Percentiles rank a stretch among this genome's conserved stretches.
These are phyloP conservation scores for Oxytorus armatus DNA, from an alignment of 2,888 invertebrate species.

Conservation along the genomic window DNA sequence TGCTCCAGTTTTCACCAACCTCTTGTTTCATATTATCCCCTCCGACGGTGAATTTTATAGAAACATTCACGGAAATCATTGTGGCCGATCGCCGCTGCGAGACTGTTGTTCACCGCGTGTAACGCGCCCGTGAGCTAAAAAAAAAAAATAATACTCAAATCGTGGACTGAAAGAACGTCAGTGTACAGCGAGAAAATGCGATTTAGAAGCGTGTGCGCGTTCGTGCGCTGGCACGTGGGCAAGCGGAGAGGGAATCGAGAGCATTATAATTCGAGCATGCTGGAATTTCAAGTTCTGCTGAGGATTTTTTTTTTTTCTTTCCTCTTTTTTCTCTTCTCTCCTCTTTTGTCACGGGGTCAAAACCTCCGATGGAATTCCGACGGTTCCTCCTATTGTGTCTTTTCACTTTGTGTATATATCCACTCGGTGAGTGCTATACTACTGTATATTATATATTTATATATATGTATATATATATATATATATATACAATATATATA, in stretches of 20 bases:
- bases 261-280: constrained; percentile 56
- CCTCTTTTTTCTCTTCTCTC: constrained; percentile 4
- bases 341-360: constrained; percentile 62
- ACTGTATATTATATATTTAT: too few relatives aligned
- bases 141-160: neutral
- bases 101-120: constrained; percentile 39
- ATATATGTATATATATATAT: constrained; percentile 6
- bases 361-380: constrained; percentile 61
- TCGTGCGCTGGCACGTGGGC: constrained; percentile 5
- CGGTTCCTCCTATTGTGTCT: constrained; percentile 56
- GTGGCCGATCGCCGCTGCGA: constrained; percentile 46
- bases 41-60: neutral
- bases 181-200: constrained; percentile 1
- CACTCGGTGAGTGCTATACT: too few relatives aligned
- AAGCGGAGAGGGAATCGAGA: constrained; percentile 18
- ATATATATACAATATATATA: too few relatives aligned
- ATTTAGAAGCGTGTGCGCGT: constrained; percentile 25
- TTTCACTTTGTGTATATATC: constrained; percentile 29
- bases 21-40: constrained; percentile 17
- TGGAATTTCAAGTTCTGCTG: constrained; percentile 62
- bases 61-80: constrained; percentile 44
- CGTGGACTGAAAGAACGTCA: neutral
- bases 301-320: constrained; percentile 21
- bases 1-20: constrained; percentile 54
- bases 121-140: neutral